These are phyloP conservation scores for Otis tarda DNA, from an alignment of 2,113 vertebrate genomes.

Conservation along the genomic window DNA sequence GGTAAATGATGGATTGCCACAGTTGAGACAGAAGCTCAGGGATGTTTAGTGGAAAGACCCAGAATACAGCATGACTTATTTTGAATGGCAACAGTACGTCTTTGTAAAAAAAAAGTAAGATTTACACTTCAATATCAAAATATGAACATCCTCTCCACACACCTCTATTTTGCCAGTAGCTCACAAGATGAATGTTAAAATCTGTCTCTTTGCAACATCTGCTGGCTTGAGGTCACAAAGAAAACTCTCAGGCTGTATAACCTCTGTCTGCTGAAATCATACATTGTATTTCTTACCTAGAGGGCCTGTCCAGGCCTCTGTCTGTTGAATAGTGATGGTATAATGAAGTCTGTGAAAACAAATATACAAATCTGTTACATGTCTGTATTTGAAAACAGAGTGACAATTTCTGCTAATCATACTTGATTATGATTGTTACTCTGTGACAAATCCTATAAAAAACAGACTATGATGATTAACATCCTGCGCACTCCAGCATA, in stretches of 20 bases:
- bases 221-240: background rate
- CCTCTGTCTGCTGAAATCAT: background rate
- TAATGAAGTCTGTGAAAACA: slow-evolving; percentile 87
- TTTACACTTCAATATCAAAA: background rate
- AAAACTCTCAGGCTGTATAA: background rate
- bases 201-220: background rate
- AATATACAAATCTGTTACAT: slow-evolving; percentile 9
- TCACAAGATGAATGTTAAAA: background rate
- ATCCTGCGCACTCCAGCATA: background rate
- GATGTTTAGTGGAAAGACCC: background rate
- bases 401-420: background rate
- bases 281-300: slow-evolving; percentile 80
- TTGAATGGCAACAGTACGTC: background rate
- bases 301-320: slow-evolving; percentile 84
- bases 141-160: background rate
- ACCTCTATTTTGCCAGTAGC: background rate
- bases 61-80: background rate
- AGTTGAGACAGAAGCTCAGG: background rate
- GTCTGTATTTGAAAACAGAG: background rate
- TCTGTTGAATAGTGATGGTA: slow-evolving; percentile 83
- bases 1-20: background rate
- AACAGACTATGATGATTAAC: background rate
- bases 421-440: background rate
- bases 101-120: background rate
- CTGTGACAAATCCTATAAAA: background rate